These are phyloP conservation scores for Gastrophryne carolinensis DNA, from an alignment of 2,797 vertebrate species.

Conservation along the genomic window DNA sequence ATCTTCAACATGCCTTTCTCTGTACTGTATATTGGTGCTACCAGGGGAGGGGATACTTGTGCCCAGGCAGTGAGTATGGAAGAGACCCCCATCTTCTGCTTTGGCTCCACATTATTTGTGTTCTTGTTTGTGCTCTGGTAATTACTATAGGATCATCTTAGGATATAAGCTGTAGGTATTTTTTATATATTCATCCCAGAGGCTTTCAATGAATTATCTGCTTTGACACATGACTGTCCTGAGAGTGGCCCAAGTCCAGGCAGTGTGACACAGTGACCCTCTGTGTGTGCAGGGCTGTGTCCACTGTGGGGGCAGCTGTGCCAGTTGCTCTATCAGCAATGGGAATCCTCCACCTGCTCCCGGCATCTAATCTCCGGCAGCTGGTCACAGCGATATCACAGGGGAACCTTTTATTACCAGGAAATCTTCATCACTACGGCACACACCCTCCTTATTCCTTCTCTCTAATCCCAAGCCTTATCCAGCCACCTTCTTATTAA, in stretches of 20 bases:
- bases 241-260: background rate
- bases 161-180: no score
- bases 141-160: no score
- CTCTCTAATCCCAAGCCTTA: background rate
- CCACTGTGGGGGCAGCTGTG: slow-evolving; percentile 4
- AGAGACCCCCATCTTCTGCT: no score
- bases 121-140: no score
- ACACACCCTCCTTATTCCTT: background rate
- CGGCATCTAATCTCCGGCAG: slow-evolving; percentile 28
- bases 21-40: no score
- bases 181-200: no score
- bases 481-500: slow-evolving; percentile 11
- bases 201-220: no score
- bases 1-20: no score
- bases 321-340: slow-evolving; percentile 18
- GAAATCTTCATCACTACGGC: slow-evolving; percentile 27
- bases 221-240: no score
- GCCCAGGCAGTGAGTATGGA: no score
- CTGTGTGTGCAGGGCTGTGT: background rate
- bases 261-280: background rate
- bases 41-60: no score
- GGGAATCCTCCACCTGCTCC: slow-evolving; percentile 41
- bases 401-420: slow-evolving; percentile 38
- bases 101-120: no score
- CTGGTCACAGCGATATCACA: slow-evolving; percentile 26